Percentiles rank a stretch among this genome's conserved stretches.
Conservation (phyloP, 2,797 vertebrate genomes). For the Antennarius maculatus region DNA sequence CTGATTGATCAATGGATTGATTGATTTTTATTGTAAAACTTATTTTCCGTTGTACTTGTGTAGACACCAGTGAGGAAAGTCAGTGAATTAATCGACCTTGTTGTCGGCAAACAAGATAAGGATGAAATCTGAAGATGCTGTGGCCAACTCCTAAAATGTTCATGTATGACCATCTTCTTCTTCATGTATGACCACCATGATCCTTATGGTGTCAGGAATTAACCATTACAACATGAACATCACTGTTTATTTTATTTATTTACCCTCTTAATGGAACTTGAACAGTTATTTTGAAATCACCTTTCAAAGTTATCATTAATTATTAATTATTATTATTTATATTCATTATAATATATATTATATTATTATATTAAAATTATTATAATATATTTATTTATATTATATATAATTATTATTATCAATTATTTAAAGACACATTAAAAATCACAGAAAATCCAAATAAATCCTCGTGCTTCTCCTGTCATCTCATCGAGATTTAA, state of each 20-base stretch:
- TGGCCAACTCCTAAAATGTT: background rate
- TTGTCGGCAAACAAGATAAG: background rate
- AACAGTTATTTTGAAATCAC: background rate
- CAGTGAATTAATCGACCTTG: background rate
- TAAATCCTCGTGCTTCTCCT: background rate
- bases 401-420: too few relatives aligned
- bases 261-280: background rate
- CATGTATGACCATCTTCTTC: background rate
- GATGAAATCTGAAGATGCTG: background rate
- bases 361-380: too few relatives aligned
- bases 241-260: background rate
- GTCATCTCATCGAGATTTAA: constrained; percentile 16
- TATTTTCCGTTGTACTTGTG: background rate
- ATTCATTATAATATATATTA: too few relatives aligned
- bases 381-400: too few relatives aligned
- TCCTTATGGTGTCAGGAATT: background rate
- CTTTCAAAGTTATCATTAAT: too few relatives aligned
- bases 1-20: background rate
- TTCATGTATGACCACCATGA: background rate
- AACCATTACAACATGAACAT: background rate
- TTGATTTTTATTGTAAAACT: background rate
- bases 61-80: background rate
- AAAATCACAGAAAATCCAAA: too few relatives aligned
- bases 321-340: too few relatives aligned
- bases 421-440: too few relatives aligned